phyloP scores from a whole-genome alignment of 2,113 vertebrate species.

The Protomyctophum bolini region DNA sequence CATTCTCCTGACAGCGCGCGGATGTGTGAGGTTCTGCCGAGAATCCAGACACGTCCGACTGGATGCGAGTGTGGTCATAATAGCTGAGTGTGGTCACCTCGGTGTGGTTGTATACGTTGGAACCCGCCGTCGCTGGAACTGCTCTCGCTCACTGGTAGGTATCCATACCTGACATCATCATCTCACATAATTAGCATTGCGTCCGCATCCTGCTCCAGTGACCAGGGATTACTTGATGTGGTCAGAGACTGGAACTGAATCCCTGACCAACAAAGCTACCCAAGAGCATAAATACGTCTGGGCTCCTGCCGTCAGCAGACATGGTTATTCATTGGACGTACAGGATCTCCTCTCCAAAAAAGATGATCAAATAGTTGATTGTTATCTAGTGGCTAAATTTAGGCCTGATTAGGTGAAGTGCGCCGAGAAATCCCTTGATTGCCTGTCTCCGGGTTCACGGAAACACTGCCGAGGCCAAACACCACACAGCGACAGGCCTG shows the following conservation, averaged over 20 bases:
- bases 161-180: constrained; percentile 73
- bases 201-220: constrained; percentile 75
- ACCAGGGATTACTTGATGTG: constrained; percentile 71
- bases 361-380: constrained; percentile 64
- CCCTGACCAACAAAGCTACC: constrained; percentile 52
- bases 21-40: constrained; percentile 70
- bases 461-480: constrained; percentile 6
- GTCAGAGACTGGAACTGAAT: constrained; percentile 64
- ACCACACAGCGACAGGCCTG: constrained; percentile 29
- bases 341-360: constrained; percentile 45
- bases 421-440: constrained; percentile 42
- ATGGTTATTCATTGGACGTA: constrained; percentile 37
- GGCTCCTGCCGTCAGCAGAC: constrained; percentile 52
- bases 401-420: constrained; percentile 54
- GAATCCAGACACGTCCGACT: constrained; percentile 72
- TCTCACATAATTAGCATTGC: constrained; percentile 72
- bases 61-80: constrained; percentile 59
- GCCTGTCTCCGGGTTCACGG: constrained; percentile 44
- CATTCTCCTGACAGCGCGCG: constrained; percentile 61
- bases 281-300: constrained; percentile 53
- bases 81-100: constrained; percentile 48
- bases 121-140: constrained; percentile 36
- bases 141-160: constrained; percentile 59
- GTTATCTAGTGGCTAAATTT: constrained; percentile 52
- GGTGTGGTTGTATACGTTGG: constrained; percentile 65